Base-by-base conservation (phyloP, 1,140 invertebrate genomes). In the Scaptomyza pallida region DNA sequence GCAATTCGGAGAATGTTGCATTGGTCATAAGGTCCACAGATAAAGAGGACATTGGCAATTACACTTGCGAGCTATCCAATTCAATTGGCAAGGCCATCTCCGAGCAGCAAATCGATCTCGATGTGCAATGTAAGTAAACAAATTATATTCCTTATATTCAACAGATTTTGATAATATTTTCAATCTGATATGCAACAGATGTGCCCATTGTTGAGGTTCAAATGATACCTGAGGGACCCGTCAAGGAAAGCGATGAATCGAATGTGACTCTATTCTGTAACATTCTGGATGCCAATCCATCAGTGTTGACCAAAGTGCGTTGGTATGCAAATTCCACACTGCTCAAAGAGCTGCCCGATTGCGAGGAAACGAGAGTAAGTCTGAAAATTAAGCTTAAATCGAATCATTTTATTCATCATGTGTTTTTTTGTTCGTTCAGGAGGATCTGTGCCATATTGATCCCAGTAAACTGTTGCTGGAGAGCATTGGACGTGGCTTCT, bases 261-360 rank as follows among this genome's bases (percentile, higher is more conserved):
- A 97, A 97, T 90, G 96, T 97, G 16, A 96, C 96, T 0, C 92
- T 98, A 15, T 94, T 94, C 30, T 98, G 97, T 83, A 94, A 97
- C 62, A 94, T 97, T 16, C 92, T 93, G 5, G 92, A 92, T 16
- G 95, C 95, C 10, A 96, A 95, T 92, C 95, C 94, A 1, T 91
- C 92, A 4, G 92, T 92, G 78, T 91, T 95, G 78, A 93, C 93
- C 68, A 94, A 95, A 59, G 95, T 95, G 56, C 93, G 94, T 57
- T 97, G 97, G 97, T 97, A 95, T 88, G 93, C 97, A 69, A 95
- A 96, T 75, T 95, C 95, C 3, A 94, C 96, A 50, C 90, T 97
- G 33, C 93, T 98, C 40, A 97, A 97, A 83, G 95, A 97, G 91
- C 92, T 97, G 47, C 96, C 96, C 1, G 96, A 97, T 75, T 97